Evolutionary conservation across 1,140 invertebrate species (phyloP).

Genomic region (Aphis craccivora): DNA sequence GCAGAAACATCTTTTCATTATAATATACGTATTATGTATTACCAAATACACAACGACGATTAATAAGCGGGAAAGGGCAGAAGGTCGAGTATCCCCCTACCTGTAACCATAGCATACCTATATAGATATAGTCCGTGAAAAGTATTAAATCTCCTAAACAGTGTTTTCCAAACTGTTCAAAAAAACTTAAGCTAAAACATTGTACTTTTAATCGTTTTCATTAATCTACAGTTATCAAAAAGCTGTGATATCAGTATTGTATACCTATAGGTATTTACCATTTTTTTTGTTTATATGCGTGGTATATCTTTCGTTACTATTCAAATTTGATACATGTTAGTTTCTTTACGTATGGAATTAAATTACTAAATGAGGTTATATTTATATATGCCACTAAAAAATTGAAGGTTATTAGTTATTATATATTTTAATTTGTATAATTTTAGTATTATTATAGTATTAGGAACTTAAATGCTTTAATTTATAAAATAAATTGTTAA

Average conservation of each 20-base stretch:
- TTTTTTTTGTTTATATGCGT: background rate
- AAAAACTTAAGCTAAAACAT: background rate
- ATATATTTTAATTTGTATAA: background rate
- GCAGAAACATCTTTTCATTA: background rate
- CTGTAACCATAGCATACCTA: background rate
- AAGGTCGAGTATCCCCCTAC: slow-evolving; percentile 20
- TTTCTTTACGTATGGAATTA: background rate
- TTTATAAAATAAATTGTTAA: background rate
- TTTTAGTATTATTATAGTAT: background rate
- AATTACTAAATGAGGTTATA: background rate
- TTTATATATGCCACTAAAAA: background rate
- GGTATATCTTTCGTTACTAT: background rate
- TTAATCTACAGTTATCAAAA: background rate
- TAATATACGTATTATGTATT: background rate
- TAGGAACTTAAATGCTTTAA: background rate
- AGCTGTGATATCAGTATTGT: background rate
- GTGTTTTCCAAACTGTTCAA: slow-evolving; percentile 22
- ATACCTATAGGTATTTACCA: background rate
- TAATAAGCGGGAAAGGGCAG: background rate
- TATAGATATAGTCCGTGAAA: background rate
- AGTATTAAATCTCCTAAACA: background rate
- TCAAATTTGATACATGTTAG: background rate
- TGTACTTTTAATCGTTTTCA: background rate
- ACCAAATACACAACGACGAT: background rate
- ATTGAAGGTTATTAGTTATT: background rate